Evolutionary conservation across 2,797 vertebrate species (phyloP), one percentile per base, ranked within the genome.

Genomic region (Danio tinwini): DNA sequence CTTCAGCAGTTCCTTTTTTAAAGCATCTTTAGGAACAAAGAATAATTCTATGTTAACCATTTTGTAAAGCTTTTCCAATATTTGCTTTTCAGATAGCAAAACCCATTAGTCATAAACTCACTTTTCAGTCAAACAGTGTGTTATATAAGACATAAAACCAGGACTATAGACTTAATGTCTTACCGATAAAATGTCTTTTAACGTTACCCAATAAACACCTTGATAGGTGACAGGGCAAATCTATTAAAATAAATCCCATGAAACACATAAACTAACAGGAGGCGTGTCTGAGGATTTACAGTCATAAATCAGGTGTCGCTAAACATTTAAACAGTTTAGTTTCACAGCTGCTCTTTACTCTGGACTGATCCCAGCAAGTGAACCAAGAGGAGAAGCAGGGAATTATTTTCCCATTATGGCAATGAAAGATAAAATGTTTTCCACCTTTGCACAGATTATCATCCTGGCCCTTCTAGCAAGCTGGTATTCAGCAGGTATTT

Each of bases 211-310:
- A 61, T 72, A 63, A 79, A 73, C 19, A 21, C 29, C 37, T 56
- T 80, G 61, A 72, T 80, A 80, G 53, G 50, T 76, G 49, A 53
- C 5, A 76, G 7, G 14, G 16, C 40, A 76, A 49, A 67, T 47
- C 61, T 47, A 45, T 73, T 65, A 56, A 56, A 64, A 37, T 39
- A 19, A 39, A 72, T 21, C 19, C 39, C 10, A 59, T 9, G 37
- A 72, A 72, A 64, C 49, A 63, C 11, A 42, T 59, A 56, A 73
- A 45, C 47, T 21, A 63, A 70, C 9, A 78, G 42, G 50, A 49
- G 78, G 78, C 42, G 78, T 73, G 69, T 72, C 78, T 80, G 21
- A 39, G 59, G 7, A 49, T 39, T 58, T 63, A 64, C 49, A 59
- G 49, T 45, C 10, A 14, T 39, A 47, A 73, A 56, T 19, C 3